Evolutionary conservation across 2,113 vertebrate genomes (phyloP), one percentile per base, ranked within the genome.

Genomic region (Chinchilla lanigera): DNA sequence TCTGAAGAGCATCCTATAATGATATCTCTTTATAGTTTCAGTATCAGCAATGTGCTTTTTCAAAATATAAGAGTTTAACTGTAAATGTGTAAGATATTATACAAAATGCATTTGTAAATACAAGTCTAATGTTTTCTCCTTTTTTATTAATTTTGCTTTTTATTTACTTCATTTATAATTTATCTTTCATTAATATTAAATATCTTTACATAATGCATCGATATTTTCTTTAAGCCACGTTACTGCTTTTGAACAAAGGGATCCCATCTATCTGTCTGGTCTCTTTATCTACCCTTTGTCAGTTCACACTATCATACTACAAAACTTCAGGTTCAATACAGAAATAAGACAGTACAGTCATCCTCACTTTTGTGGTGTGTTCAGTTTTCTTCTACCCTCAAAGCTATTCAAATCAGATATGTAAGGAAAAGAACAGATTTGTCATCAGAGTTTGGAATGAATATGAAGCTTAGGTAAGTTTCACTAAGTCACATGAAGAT

Each of bases 331-430:
- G 69, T n/a, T 30, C 8, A 71, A 24, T 95, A 84, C 87, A 33
- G 80, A 97, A 93, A 90, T 35, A 60, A 89, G 89, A n/a, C 69
- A n/a, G 95, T 81, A 84, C 88, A 90, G 19, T 96, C 44, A 93
- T 87, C 22, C 78, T 35, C 33, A 35, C 2, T 89, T 96, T 58
- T 50, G 19, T 56, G 52, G 30, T 81, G 3, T 83, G 12, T 91
- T 90, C 35, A 58, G 50, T 93, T 92, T 96, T 41, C 47, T 89
- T 96, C 30, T 65, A 87, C 19, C 24, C 24, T 95, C 13, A 54
- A 16, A 58, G 69, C 22, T 87, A 94, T 60, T 94, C 81, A 87
- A 88, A 73, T 65, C 20, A 78, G 67, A 94, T 80, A 24, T 94
- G 35, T 84, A 61, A 85, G 77, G 38, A n/a, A 80, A 88, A 97